Evolutionary conservation across 2,888 invertebrate species (phyloP), one percentile per base, ranked within the genome.

Genomic region (Xanthia icteritia): DNA sequence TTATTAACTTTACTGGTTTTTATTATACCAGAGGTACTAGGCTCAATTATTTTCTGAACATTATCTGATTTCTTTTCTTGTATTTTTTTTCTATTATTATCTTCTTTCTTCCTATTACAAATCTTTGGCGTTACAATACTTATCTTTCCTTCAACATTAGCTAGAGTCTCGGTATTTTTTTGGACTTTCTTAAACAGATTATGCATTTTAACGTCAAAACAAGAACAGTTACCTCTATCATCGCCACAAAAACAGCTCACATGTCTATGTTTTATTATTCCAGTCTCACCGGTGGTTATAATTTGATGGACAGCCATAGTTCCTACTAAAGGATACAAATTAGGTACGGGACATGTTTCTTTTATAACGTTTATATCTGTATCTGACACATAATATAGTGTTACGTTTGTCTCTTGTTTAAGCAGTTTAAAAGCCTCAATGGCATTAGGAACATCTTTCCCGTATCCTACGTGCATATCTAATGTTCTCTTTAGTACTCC

Each of bases 391-490:
- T 56, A 69, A 56, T 56, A 69, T 39, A 69, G 56, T 42, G 13
- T 69, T 0, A 75, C 68, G 56, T 78, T 75, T 54, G 72, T 67
- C 64, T 56, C 67, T 54, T 75, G 39, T 51, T 75, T 81, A 56
- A 79, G 64, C 31, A 79, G 45, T 71, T 76, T 68, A 72, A 75
- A 79, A 63, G 79, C 79, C 48, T 76, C 58, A 54, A 61, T 71
- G 17, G 79, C 79, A 67, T 82, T n/a, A n/a, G n/a, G n/a, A n/a
- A n/a, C n/a, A n/a, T n/a, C n/a, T n/a, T n/a, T n/a, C n/a, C n/a
- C n/a, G n/a, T n/a, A n/a, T n/a, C n/a, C n/a, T n/a, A n/a, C n/a
- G n/a, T n/a, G n/a, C n/a, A n/a, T n/a, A n/a, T n/a, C n/a, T n/a
- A n/a, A n/a, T n/a, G n/a, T n/a, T n/a, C n/a, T n/a, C n/a, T n/a